Base-by-base conservation (phyloP, 2,797 vertebrate genomes). In the Brotula barbata region DNA sequence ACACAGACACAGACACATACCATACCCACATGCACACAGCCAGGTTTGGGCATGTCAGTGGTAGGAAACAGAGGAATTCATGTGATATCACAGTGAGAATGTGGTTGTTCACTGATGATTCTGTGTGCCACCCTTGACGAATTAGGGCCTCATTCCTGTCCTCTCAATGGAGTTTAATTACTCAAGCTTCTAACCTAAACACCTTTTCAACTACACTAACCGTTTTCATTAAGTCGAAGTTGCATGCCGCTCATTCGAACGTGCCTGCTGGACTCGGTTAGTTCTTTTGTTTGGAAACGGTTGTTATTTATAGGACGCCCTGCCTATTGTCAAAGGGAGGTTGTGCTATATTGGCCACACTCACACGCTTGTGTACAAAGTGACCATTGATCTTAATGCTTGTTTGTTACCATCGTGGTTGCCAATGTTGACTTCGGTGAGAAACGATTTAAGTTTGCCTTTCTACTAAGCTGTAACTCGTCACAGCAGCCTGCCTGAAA, bases 31-130 rank as follows among this genome's bases (percentile, higher is more conserved):
- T 28, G 13, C 34, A 11, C 34, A 36, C 28, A 46, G n/a, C 39
- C 73, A 66, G 47, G 77, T 62, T 56, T 28, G 39, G 28, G 52
- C 74, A 54, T 64, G 73, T 59, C 21, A 33, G 70, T 54, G 54
- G 57, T 48, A 41, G 58, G 5, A n/a, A 58, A 25, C 31, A 51
- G 6, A 64, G 42, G 53, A 73, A 68, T 82, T 53, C 56, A 20
- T 63, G 53, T 59, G 73, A 13, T 47, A 56, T 67, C 45, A 67
- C 50, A 58, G 56, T 23, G 6, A 13, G 54, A 54, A 45, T 65
- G 33, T 23, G 41, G 40, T 11, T 39, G n/a, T 54, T 56, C 43
- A 34, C 25, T 37, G 12, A 20, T 65, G 25, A n/a, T 1, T 19
- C 15, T 6, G 9, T 23, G 7, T 51, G 13, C 21, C 17, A 46